A percentile compares a stretch with the other conserved stretches of the same genome.
Conservation (phyloP, 2,888 invertebrate species). For the Rhagium mordax region DNA sequence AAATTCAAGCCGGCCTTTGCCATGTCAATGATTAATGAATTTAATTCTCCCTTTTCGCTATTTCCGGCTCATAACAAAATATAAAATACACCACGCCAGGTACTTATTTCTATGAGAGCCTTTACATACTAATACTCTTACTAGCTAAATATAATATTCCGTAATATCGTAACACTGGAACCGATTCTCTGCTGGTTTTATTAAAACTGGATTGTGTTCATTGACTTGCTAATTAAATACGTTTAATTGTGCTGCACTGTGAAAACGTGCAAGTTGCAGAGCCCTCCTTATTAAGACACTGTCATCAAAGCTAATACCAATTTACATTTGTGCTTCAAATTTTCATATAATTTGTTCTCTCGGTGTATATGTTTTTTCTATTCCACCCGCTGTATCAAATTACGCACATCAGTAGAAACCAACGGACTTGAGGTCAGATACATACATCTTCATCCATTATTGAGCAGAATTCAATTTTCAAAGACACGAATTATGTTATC, state of each 20-base stretch:
- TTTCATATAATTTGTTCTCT: too few relatives aligned
- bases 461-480: slow-evolving; percentile 15
- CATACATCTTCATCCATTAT: slow-evolving; percentile 1
- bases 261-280: too few relatives aligned
- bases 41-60: slow-evolving; percentile 1
- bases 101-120: slow-evolving; percentile 4
- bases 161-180: neutral
- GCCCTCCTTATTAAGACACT: too few relatives aligned
- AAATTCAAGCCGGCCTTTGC: slow-evolving; percentile 5
- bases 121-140: slow-evolving; percentile 2
- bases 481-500: slow-evolving; percentile 24
- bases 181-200: neutral
- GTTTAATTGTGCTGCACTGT: neutral
- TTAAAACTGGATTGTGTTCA: neutral
- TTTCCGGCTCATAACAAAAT: neutral
- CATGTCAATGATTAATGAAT: slow-evolving; percentile 23
- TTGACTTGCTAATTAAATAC: neutral
- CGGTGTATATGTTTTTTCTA: neutral
- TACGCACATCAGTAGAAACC: neutral
- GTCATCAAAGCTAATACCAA: too few relatives aligned
- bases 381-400: neutral
- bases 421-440: neutral
- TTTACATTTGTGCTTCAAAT: too few relatives aligned
- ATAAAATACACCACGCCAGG: slow-evolving; percentile 2
- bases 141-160: neutral